Percentiles rank a stretch among this genome's conserved stretches.
Conservation (phyloP, 2,888 invertebrate species). For the Periphyllus acericola region DNA sequence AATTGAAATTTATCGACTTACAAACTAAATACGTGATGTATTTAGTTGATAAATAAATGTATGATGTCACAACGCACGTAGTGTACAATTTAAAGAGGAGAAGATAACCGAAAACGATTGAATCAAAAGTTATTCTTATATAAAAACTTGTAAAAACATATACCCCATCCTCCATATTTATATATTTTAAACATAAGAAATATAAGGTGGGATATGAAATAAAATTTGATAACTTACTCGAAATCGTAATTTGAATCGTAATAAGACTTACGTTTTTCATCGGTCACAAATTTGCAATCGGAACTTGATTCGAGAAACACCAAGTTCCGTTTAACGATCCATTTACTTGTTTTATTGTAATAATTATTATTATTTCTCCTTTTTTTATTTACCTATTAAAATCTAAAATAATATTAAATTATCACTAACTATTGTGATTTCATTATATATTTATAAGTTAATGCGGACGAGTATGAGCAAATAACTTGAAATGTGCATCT, state of each 20-base stretch:
- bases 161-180: not conserved
- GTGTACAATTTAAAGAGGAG: not conserved
- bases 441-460: no score
- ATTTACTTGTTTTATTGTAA: not conserved
- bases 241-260: not conserved
- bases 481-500: no score
- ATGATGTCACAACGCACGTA: not conserved
- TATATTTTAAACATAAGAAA: not conserved
- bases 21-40: not conserved
- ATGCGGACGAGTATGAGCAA: no score
- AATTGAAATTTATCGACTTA: no score
- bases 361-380: not conserved
- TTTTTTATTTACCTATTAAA: not conserved
- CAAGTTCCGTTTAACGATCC: not conserved
- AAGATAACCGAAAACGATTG: not conserved
- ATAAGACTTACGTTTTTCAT: not conserved
- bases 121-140: not conserved
- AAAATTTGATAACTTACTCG: not conserved
- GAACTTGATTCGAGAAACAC: not conserved
- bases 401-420: not conserved
- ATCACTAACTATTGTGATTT: no score
- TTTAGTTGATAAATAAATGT: not conserved
- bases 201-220: not conserved
- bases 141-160: not conserved
- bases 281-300: not conserved